Conservation (phyloP, 2,888 invertebrate species). For the Thymelicus acteon region DNA sequence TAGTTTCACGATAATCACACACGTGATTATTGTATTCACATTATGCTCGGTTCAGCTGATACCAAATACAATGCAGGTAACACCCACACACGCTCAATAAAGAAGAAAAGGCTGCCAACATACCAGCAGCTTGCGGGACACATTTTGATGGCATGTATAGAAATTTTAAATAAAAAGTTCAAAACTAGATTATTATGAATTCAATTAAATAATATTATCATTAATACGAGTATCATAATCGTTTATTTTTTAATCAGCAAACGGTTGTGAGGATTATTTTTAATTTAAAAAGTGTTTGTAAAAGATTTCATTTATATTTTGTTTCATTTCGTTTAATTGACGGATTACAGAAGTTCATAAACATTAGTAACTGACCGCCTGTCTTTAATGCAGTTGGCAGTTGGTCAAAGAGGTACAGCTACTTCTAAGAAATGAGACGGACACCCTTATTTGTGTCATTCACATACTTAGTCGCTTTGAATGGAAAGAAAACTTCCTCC, state of each 20-base stretch:
- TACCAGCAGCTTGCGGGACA: constrained; percentile 12
- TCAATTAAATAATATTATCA: neutral
- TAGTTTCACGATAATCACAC: no score
- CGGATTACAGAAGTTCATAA: neutral
- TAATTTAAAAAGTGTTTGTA: no score
- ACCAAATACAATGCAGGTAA: constrained; percentile 30
- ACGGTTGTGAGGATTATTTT: neutral
- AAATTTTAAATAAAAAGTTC: neutral
- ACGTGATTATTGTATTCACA: no score
- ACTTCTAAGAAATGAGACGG: neutral
- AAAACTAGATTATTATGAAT: neutral
- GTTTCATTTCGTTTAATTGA: no score
- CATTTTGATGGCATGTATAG: neutral
- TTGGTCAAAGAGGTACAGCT: neutral
- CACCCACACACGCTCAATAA: constrained; percentile 27
- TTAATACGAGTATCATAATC: no score
- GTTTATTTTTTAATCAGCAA: neutral
- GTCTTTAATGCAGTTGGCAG: neutral
- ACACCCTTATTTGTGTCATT: neutral
- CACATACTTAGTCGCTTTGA: no score
- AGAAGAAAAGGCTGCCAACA: constrained; percentile 9
- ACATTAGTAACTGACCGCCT: neutral
- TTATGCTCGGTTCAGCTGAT: constrained; percentile 24
- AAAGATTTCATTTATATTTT: no score
- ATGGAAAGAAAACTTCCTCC: no score